Conservation (phyloP, 2,113 vertebrate species). For the Labeo rohita region DNA sequence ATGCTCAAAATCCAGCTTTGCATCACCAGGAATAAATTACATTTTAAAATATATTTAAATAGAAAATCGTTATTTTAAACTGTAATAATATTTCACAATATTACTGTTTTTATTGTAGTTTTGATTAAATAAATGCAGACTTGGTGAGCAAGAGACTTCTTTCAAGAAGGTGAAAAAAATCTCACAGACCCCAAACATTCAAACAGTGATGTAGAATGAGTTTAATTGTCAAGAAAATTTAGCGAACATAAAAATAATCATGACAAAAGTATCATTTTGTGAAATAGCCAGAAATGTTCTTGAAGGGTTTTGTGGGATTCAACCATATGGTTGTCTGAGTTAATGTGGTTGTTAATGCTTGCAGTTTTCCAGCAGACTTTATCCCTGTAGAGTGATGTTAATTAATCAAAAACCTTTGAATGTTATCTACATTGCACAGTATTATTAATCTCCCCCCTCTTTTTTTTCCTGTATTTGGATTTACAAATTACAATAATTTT, state of each 20-base stretch:
- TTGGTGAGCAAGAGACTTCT: neutral
- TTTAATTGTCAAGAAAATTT: neutral
- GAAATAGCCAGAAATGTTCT: neutral
- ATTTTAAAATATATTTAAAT: neutral
- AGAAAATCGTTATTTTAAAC: neutral
- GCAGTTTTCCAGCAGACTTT: neutral
- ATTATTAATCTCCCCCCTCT: neutral
- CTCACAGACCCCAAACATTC: neutral
- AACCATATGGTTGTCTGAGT: neutral
- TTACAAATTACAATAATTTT: neutral
- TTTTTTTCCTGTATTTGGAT: neutral
- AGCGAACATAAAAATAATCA: neutral
- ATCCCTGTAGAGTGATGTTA: neutral
- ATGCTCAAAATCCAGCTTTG: neutral
- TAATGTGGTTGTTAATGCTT: neutral
- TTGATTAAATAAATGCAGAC: neutral
- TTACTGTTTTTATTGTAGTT: neutral
- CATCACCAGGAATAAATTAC: neutral
- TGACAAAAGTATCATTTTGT: neutral
- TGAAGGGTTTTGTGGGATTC: neutral
- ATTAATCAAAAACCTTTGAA: neutral
- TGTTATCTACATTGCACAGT: neutral
- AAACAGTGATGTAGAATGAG: neutral
- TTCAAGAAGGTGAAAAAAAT: neutral
- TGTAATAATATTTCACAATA: neutral